A percentile compares a stretch with the other conserved stretches of the same genome.
Conservation (phyloP, 2,113 vertebrate genomes). For the Brienomyrus brachyistius region DNA sequence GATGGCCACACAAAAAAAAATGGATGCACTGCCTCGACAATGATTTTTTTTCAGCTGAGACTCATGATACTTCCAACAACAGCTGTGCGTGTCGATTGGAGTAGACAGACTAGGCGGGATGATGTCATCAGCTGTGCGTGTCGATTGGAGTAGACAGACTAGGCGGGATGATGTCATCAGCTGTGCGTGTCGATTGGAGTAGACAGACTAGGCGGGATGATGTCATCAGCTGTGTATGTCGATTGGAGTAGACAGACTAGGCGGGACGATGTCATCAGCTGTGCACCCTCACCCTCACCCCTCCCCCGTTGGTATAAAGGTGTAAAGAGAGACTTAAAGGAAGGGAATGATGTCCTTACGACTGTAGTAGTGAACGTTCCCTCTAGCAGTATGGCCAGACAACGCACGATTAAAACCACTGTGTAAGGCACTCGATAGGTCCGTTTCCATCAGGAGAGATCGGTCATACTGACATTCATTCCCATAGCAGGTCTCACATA, state of each 20-base stretch:
- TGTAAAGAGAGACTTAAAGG: constrained; percentile 58
- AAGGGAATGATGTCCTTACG: constrained; percentile 50
- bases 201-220: constrained; percentile 45
- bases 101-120: constrained; percentile 40
- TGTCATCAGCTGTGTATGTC: constrained; percentile 64
- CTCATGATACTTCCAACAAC: constrained; percentile 65
- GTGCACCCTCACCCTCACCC: constrained; percentile 62
- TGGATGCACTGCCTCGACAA: constrained; percentile 63
- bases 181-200: constrained; percentile 65
- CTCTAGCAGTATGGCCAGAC: constrained; percentile 51
- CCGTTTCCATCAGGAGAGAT: constrained; percentile 93
- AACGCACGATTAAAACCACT: constrained; percentile 85
- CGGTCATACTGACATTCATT: constrained; percentile 98
- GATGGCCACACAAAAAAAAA: constrained; percentile 42
- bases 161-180: constrained; percentile 59
- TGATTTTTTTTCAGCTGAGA: constrained; percentile 55
- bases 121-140: constrained; percentile 63
- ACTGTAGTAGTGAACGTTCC: constrained; percentile 70
- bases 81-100: constrained; percentile 70
- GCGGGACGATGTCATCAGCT: constrained; percentile 62
- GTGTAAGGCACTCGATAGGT: constrained; percentile 99
- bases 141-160: constrained; percentile 50
- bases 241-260: constrained; percentile 45
- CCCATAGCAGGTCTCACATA: constrained; percentile 96
- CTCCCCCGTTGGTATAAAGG: constrained; percentile 62